Conservation (phyloP, 2,113 vertebrate species). For the Argyrosomus japonicus region DNA sequence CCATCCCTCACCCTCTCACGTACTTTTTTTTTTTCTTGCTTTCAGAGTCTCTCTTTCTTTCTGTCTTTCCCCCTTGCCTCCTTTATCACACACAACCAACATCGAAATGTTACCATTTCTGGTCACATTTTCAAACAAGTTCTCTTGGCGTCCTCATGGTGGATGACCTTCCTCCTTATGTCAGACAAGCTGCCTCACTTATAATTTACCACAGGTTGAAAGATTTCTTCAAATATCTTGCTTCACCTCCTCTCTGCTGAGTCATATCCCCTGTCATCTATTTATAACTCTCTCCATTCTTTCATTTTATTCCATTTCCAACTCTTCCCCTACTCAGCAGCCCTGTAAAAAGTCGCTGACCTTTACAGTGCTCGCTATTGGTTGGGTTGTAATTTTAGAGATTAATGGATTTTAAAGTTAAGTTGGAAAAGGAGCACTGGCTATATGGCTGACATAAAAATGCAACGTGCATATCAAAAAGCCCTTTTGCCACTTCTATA, state of each 20-base stretch:
- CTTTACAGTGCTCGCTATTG: not conserved
- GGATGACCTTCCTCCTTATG: not conserved
- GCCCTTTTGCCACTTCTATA: not conserved
- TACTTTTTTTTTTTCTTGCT: not conserved
- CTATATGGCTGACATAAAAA: not conserved
- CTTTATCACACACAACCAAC: not conserved
- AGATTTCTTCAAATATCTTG: not conserved
- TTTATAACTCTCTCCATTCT: slow-evolving; percentile 30
- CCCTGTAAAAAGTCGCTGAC: slow-evolving; percentile 14
- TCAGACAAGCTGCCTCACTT: slow-evolving; percentile 9
- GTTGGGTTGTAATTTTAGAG: slow-evolving; percentile 1
- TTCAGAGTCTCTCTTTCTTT: not conserved
- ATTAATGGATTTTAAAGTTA: slow-evolving; percentile 7
- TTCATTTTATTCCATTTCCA: slow-evolving; percentile 27
- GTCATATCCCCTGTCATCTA: slow-evolving; percentile 13
- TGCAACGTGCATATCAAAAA: not conserved
- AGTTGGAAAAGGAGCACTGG: not conserved
- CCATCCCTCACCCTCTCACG: not conserved
- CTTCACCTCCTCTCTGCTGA: slow-evolving; percentile 21
- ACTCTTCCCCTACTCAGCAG: not conserved
- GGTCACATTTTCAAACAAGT: not conserved
- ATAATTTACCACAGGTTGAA: not conserved
- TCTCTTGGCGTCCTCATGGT: not conserved
- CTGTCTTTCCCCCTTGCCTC: not conserved
- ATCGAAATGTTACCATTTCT: not conserved